Evolutionary conservation across 1,140 invertebrate genomes (phyloP), one percentile per base, ranked within the genome.

Genomic region (Drosophila busckii): DNA sequence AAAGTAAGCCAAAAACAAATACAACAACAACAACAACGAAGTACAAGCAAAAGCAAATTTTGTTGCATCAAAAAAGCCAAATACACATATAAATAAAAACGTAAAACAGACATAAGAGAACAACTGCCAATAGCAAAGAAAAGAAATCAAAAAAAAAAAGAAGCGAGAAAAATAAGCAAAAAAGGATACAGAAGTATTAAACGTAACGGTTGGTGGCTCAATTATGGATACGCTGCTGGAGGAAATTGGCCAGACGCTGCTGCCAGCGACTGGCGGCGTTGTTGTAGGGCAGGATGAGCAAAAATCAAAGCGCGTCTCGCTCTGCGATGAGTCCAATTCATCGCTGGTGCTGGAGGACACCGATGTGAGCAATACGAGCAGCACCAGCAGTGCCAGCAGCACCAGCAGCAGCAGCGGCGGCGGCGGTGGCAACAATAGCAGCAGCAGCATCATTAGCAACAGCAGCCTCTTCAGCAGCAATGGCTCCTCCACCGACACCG

Each of bases 331-430:
- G 40, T 64, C 73, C 9, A 71, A 46, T 17, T 46, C 54, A 22
- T 62, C 58, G 13, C 62, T 62, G n/a, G 46, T 73, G 17, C 45
- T 71, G 16, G 71, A 78, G 32, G 71, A 78, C 28, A 64, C 55
- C n/a, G 71, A 78, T 38, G 75, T 60, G 16, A 66, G 71, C 34
- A 80, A 80, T 5, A 82, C 75, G 25, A 75, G 68, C 45, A 71
- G 69, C 64, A 78, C 59, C 53, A 75, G 55, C 53, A 63, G 54
- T 32, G 52, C 42, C 20, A 54, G 16, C 23, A 59, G 54, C 53
- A 56, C 50, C 32, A 69, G 35, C 9, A 55, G 49, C 25, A 75
- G 44, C 40, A 67, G 32, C 12, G 66, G 70, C 52, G 61, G 52
- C 34, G 52, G 26, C 7, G 49, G 52, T 20, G 76, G 70, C 60